These are phyloP conservation scores for Leptosomus discolor DNA, from an alignment of 2,113 vertebrate species.

Conservation along the genomic window DNA sequence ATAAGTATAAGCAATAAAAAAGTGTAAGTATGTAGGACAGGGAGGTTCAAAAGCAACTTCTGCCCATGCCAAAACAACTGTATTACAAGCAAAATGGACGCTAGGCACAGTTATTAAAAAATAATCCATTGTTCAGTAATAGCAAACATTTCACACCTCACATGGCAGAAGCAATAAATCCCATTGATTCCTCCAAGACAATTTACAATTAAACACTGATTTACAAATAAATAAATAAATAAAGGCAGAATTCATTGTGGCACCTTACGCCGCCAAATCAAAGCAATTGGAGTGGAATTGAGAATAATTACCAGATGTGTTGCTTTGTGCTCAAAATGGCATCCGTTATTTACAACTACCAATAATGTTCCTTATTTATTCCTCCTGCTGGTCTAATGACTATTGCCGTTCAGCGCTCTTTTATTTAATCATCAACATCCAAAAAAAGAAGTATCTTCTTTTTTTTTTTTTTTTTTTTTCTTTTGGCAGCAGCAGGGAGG, in stretches of 20 bases:
- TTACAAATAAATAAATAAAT: constrained; percentile 63
- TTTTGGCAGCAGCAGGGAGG: background rate
- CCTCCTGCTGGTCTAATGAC: constrained; percentile 51
- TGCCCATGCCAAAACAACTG: background rate
- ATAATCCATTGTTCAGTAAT: constrained; percentile 63
- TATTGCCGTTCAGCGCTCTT: constrained; percentile 6
- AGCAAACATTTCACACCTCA: constrained; percentile 69
- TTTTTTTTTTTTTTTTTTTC: too few relatives aligned
- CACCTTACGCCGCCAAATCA: constrained; percentile 1
- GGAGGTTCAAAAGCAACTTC: background rate
- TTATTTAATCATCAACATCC: constrained; percentile 60
- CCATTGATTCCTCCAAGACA: constrained; percentile 68
- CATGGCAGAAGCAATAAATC: constrained; percentile 67
- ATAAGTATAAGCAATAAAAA: background rate
- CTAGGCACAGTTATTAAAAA: constrained; percentile 62
- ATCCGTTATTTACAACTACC: constrained; percentile 48
- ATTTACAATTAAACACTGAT: constrained; percentile 73
- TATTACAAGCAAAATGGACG: background rate
- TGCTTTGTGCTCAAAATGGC: constrained; percentile 39
- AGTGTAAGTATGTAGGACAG: background rate
- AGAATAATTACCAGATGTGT: constrained; percentile 65
- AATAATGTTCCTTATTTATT: constrained; percentile 51
- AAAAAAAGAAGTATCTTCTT: constrained; percentile 26
- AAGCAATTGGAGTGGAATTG: constrained; percentile 47
- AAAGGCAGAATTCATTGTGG: constrained; percentile 1